Conservation (phyloP, 2,113 vertebrate genomes). For the Daphoenositta chrysoptera region DNA sequence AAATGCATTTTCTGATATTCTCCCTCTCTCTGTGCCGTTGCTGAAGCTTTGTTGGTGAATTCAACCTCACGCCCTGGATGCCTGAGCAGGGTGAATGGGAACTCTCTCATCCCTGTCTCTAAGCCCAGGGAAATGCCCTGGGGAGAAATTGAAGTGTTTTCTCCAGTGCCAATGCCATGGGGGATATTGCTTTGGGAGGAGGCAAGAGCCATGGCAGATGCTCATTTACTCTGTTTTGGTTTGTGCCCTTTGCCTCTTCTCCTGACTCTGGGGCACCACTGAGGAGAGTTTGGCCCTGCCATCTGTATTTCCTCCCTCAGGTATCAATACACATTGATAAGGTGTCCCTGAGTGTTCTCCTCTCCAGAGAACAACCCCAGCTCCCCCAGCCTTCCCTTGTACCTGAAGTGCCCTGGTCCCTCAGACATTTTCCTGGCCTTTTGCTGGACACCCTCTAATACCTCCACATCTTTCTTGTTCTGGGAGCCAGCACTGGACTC, state of each 20-base stretch:
- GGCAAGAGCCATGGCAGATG: neutral
- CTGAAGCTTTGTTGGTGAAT: neutral
- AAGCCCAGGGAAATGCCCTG: neutral
- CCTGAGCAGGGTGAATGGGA: neutral
- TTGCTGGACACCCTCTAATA: neutral
- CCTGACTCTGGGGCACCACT: neutral
- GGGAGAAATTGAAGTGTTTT: neutral
- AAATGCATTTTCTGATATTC: neutral
- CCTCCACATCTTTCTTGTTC: neutral
- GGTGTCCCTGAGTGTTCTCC: neutral
- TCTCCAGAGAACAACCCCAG: neutral
- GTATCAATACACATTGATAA: fast-evolving
- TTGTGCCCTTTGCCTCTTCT: neutral
- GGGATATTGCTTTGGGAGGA: neutral
- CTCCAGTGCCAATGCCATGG: neutral
- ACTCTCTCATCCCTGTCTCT: neutral
- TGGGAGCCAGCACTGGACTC: neutral
- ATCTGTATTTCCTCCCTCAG: neutral
- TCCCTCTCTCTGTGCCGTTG: neutral
- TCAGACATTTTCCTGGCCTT: neutral
- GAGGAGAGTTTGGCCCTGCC: neutral
- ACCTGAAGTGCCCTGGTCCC: neutral
- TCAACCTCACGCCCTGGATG: neutral
- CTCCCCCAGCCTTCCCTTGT: neutral
- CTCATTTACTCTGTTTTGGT: fast-evolving